phyloP scores from a whole-genome alignment of 2,797 vertebrate species.

The Trematomus bernacchii region DNA sequence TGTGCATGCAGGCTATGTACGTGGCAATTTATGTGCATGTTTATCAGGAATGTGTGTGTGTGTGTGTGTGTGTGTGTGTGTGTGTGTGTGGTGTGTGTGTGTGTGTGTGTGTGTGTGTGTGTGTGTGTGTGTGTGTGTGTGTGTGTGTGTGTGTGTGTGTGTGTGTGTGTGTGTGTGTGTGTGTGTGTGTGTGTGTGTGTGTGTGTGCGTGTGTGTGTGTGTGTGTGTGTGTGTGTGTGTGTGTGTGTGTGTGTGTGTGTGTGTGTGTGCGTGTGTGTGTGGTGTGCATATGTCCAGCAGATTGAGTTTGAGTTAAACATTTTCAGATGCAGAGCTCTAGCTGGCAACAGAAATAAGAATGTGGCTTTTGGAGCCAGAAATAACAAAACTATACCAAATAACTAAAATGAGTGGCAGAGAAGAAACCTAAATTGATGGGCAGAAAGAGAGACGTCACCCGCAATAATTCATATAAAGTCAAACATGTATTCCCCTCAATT shows the following conservation, averaged over 20 bases:
- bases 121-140: too few species aligned
- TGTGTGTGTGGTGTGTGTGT: too few species aligned
- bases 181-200: too few species aligned
- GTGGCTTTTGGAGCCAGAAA: conserved; percentile 58
- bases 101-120: too few species aligned
- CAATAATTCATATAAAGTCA: conserved; percentile 41
- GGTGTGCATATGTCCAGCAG: conserved; percentile 62
- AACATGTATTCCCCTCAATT: conserved; percentile 49
- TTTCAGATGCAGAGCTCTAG: conserved; percentile 61
- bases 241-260: too few species aligned
- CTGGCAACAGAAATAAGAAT: conserved; percentile 58
- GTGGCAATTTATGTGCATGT: conserved; percentile 37
- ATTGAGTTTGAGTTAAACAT: conserved; percentile 67
- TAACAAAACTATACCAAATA: conserved; percentile 43
- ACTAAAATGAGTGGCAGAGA: conserved; percentile 32
- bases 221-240: too few species aligned
- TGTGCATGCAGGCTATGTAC: conserved; percentile 20
- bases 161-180: conserved; percentile 1
- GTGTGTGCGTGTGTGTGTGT: too few species aligned
- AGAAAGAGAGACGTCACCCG: conserved; percentile 38
- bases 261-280: too few species aligned
- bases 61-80: too few species aligned
- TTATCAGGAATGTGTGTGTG: conserved; percentile 20
- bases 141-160: too few species aligned
- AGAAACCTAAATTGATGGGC: conserved; percentile 23